These are phyloP conservation scores for Anguilla megastoma DNA, from an alignment of 2,797 vertebrate species.

Conservation along the genomic window DNA sequence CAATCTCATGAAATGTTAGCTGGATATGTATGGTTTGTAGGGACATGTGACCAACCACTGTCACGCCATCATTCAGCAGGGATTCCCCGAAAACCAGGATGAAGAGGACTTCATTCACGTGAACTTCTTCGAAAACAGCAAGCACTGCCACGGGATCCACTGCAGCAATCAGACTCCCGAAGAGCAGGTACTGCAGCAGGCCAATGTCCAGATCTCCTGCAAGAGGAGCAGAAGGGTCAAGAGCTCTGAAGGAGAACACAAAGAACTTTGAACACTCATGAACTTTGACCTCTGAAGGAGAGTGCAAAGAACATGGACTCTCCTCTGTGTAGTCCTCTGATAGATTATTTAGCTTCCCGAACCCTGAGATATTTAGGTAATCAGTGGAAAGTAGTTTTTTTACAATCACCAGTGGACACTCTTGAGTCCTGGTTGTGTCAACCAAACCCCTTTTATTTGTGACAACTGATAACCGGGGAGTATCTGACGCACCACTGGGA, in stretches of 20 bases:
- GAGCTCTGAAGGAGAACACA: slow-evolving; percentile 1
- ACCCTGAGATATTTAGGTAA: not conserved
- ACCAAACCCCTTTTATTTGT: no score
- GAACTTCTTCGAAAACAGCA: slow-evolving; percentile 95
- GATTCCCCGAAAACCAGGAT: slow-evolving; percentile 98
- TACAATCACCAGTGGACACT: no score
- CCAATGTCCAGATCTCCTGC: slow-evolving; percentile 77
- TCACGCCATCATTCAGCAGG: slow-evolving; percentile 93
- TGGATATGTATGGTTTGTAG: not conserved
- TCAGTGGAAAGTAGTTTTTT: not conserved
- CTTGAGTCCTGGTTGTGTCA: no score
- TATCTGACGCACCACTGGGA: not conserved
- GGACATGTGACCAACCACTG: slow-evolving; percentile 78
- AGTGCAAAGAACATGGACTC: not conserved
- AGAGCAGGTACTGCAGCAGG: slow-evolving; percentile 89
- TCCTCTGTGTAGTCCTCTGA: not conserved
- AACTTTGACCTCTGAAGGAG: slow-evolving; percentile 60
- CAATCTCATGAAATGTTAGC: not conserved
- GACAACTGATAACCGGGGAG: not conserved
- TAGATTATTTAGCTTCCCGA: not conserved
- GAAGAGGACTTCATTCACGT: slow-evolving; percentile 95
- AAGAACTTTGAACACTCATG: not conserved
- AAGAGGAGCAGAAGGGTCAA: not conserved
- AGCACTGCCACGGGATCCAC: slow-evolving; percentile 96
- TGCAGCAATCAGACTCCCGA: slow-evolving; percentile 88